A percentile compares a stretch with the other conserved stretches of the same genome.
These are phyloP conservation scores for Synergus gifuensis DNA, from an alignment of 2,888 invertebrate genomes.

Conservation along the genomic window DNA sequence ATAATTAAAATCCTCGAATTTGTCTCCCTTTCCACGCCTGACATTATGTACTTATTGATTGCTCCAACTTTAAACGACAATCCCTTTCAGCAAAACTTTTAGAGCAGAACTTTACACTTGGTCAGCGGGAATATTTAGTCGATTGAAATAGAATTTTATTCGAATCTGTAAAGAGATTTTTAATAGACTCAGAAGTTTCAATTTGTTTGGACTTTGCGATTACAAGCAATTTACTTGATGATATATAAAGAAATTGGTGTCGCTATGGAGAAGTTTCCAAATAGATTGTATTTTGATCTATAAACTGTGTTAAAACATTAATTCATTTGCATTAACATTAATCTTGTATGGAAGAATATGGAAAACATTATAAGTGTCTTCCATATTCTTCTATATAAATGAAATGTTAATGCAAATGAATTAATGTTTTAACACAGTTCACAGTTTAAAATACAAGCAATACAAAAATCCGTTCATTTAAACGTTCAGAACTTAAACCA, in stretches of 20 bases:
- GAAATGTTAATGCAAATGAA: too few species aligned
- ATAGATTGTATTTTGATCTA: too few species aligned
- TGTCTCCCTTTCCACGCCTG: not conserved
- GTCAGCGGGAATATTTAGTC: not conserved
- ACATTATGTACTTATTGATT: not conserved
- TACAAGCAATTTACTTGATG: not conserved
- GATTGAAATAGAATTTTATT: not conserved
- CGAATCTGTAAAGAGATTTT: not conserved
- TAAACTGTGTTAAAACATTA: too few species aligned
- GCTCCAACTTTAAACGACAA: not conserved
- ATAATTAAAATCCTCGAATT: not conserved
- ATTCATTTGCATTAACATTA: too few species aligned
- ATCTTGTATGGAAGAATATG: too few species aligned
- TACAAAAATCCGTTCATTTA: too few species aligned
- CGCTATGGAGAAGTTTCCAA: not conserved
- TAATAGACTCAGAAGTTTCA: not conserved
- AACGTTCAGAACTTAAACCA: too few species aligned
- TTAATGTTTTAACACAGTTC: too few species aligned
- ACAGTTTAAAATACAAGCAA: too few species aligned
- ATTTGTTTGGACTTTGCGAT: not conserved
- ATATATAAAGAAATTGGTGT: not conserved
- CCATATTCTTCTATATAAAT: too few species aligned
- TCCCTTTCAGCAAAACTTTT: not conserved
- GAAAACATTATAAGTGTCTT: too few species aligned
- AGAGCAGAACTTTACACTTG: conserved; percentile 2